Evolutionary conservation across 2,888 invertebrate genomes (phyloP), one percentile per base, ranked within the genome.

Genomic region (Drosophila meridiana): DNA sequence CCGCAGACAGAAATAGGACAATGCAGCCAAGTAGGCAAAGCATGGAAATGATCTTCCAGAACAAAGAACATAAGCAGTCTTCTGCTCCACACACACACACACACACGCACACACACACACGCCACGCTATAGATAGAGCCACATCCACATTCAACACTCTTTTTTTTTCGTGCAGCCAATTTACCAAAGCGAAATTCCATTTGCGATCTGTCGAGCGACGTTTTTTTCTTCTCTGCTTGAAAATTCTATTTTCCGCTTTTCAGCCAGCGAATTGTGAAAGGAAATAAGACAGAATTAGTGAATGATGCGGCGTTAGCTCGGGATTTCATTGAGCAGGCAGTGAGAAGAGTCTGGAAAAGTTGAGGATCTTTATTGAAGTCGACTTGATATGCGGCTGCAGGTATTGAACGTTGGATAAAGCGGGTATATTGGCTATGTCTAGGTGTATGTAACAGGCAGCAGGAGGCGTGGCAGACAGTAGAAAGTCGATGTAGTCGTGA

Each of bases 1-100:
- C 52, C 57, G 60, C 69, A 57, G 78, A 82, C 78, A 82, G 66
- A 78, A 78, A 82, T 78, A 78, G 78, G 78, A 78, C 82, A 78
- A 78, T 78, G 82, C 73, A 66, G 61, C 61, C 80, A 76, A 76
- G 63, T 80, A 69, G 76, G 80, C 76, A 76, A 76, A 68, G 42
- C 43, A 64, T 28, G 78, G 50, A 80, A 72, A 76, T 59, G 66
- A 72, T 81, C 73, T 56, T 66, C 45, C 55, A 62, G 66, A 53
- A 62, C 57, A 59, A 63, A 69, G 47, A 69, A 69, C 56, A 45
- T 50, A 61, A 53, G 42, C 38, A 40, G 61, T 68, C 48, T 52
- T 50, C 28, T 45, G 42, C 9, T 32, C 36, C 14, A 53, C 38
- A 50, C 40, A 30, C 52, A 68, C 48, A 32, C 28, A 47, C 42